Evolutionary conservation across 2,113 vertebrate species (phyloP), one percentile per base, ranked within the genome.

Genomic region (Siniperca knerii): DNA sequence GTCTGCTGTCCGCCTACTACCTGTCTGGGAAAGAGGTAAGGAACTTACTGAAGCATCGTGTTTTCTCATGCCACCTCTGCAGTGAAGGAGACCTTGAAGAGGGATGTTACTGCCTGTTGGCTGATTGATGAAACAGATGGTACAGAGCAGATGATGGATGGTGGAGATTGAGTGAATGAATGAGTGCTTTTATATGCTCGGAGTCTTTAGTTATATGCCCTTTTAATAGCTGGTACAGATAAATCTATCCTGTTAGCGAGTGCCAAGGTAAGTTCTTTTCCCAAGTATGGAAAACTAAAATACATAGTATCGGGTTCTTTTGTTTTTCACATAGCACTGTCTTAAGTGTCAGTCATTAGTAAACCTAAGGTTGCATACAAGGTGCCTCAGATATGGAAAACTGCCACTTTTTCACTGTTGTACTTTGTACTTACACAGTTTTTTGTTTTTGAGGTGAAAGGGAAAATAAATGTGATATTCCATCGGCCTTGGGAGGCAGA

Each of bases 11-110:
- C 29, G 98, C 98, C 25, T 99, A 99, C 93, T 99, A 99, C 92
- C 96, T 99, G 90, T 98, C 98, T 73, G 98, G 98, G 84, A 98
- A 99, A 96, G 98, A 99, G 97, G 98, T 99, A 97, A 95, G 97
- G 1, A 65, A 33, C 55, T 2, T 1, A 10, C 33, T 4, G 11
- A 67, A 58, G 48, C 55, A 29, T 2, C 29, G 29, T 29, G 21
- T 7, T 54, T 58, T 66, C 61, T 80, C 35, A 21, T 8, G 1
- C n/a, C 33, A 35, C 29, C 21, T 61, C 52, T 20, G 58, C 55
- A 7, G 8, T 6, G 16, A 44, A 23, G 2, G 10, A 67, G 65
- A 35, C 48, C 71, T 68, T 54, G 15, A 21, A 33, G 25, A 55
- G 52, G 8, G 9, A 44, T 60, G 10, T 29, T 10, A 33, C 40